A percentile compares a stretch with the other conserved stretches of the same genome.
These are phyloP conservation scores for Cyclina sinensis DNA, from an alignment of 1,140 invertebrate species.

Conservation along the genomic window DNA sequence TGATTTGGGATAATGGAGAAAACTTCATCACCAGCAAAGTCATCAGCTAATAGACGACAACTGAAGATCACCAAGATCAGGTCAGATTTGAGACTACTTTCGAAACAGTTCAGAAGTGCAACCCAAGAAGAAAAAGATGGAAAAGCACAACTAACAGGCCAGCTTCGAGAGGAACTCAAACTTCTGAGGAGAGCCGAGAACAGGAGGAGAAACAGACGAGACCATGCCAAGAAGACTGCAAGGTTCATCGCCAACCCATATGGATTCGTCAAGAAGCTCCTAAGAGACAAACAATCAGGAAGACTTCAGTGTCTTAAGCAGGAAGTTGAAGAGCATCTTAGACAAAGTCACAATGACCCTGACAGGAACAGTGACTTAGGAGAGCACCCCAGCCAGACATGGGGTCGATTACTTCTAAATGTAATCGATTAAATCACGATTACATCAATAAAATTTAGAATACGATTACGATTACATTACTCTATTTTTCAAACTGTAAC, in stretches of 20 bases:
- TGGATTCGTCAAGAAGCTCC: background rate
- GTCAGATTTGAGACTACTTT: background rate
- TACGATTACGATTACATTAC: no score
- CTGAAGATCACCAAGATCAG: background rate
- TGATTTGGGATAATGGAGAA: background rate
- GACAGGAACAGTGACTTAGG: background rate
- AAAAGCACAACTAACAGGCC: background rate
- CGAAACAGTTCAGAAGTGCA: background rate
- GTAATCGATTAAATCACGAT: no score
- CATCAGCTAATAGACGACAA: background rate
- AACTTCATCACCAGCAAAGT: background rate
- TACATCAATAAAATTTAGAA: no score
- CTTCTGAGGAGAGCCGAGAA: slow-evolving; percentile 1
- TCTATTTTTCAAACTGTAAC: no score
- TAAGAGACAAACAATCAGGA: slow-evolving; percentile 8
- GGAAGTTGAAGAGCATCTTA: slow-evolving; percentile 8
- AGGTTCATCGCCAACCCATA: background rate
- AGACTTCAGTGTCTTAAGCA: background rate
- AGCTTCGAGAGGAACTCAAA: background rate
- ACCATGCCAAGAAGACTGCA: background rate
- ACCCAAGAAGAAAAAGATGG: background rate
- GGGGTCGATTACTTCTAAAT: no score
- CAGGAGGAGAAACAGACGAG: background rate
- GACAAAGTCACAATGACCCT: background rate
- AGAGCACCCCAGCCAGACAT: background rate